Conservation (phyloP, 2,113 vertebrate genomes). For the Percopsis transmontana region DNA sequence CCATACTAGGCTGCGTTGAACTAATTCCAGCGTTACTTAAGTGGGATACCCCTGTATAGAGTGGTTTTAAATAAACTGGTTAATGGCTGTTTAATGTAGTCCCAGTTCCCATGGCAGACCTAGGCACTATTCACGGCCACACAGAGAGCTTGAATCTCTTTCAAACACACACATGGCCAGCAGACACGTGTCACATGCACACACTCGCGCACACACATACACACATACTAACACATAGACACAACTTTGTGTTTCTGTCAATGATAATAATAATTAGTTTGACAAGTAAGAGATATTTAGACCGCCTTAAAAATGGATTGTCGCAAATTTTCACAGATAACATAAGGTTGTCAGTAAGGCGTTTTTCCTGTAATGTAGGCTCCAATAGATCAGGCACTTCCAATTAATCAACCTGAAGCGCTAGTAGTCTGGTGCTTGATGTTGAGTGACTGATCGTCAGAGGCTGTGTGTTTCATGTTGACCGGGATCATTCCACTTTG, state of each 20-base stretch:
- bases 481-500: conserved; percentile 12
- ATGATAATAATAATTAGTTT: too few relatives aligned
- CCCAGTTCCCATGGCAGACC: conserved; percentile 68
- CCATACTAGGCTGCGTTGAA: conserved; percentile 22
- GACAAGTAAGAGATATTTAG: too few relatives aligned
- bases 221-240: conserved; percentile 10
- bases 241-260: too few relatives aligned
- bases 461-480: conserved; percentile 14
- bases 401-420: conserved; percentile 2
- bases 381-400: conserved; percentile 10
- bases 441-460: not conserved
- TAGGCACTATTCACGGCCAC: conserved; percentile 57
- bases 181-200: conserved; percentile 23
- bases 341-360: not conserved
- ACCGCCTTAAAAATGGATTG: too few relatives aligned
- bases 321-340: too few relatives aligned
- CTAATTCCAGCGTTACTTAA: conserved; percentile 49
- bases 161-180: conserved; percentile 6
- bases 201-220: not conserved
- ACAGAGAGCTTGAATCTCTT: conserved; percentile 27
- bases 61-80: conserved; percentile 50
- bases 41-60: conserved; percentile 58
- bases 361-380: conserved; percentile 1
- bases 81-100: conserved; percentile 73
- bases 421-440: conserved; percentile 6